These are phyloP conservation scores for Auanema sp. DNA, from an alignment of 2,888 invertebrate species.

Conservation along the genomic window DNA sequence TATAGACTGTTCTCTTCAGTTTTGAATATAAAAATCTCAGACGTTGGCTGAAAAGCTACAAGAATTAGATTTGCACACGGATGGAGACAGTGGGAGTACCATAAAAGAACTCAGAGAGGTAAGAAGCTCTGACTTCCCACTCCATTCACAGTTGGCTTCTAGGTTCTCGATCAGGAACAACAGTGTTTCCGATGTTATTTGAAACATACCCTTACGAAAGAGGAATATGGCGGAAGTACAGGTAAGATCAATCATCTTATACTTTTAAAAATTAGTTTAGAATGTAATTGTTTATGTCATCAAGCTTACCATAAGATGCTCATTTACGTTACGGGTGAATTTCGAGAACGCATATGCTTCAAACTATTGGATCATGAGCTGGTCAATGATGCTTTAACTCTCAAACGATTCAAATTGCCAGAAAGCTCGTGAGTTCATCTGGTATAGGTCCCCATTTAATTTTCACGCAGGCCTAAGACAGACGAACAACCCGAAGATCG, in stretches of 20 bases:
- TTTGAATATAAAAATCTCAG: too few relatives aligned
- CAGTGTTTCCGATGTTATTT: slow-evolving; percentile 22
- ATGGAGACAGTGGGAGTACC: slow-evolving; percentile 8
- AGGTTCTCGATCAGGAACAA: slow-evolving; percentile 17
- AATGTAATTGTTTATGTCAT: slow-evolving; percentile 20
- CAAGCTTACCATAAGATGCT: slow-evolving; percentile 13
- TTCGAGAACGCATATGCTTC: slow-evolving; percentile 15
- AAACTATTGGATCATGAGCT: slow-evolving; percentile 19
- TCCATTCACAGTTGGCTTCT: too few relatives aligned
- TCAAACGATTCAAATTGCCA: slow-evolving; percentile 9
- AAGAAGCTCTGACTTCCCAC: too few relatives aligned
- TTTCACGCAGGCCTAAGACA: background rate
- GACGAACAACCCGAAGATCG: slow-evolving; percentile 2
- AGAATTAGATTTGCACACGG: slow-evolving; percentile 12
- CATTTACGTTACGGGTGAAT: slow-evolving; percentile 15
- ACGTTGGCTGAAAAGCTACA: slow-evolving; percentile 14
- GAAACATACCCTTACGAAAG: slow-evolving; percentile 16
- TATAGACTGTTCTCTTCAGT: background rate
- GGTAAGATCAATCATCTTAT: background rate
- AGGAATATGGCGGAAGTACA: slow-evolving; percentile 15
- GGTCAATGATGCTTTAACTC: slow-evolving; percentile 16
- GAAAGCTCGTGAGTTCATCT: slow-evolving; percentile 7
- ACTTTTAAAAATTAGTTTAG: background rate
- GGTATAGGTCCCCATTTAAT: too few relatives aligned
- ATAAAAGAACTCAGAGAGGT: slow-evolving; percentile 15